Base-by-base conservation (phyloP, 2,888 invertebrate species). In the Danaus chrysippus region DNA sequence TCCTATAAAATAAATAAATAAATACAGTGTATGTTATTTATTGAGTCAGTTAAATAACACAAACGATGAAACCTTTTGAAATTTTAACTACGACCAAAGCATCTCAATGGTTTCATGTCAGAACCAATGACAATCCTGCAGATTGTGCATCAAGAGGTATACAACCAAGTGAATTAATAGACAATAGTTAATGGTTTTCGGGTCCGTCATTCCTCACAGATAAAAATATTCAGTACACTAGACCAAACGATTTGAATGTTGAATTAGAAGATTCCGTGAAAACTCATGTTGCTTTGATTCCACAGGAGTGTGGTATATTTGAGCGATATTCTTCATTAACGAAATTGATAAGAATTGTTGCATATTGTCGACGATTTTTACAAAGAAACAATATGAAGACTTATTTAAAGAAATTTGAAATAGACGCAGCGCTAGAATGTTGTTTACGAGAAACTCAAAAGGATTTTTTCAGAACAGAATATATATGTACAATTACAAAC, bases 141-240 rank as follows among this genome's bases (percentile, higher is more conserved):
- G 74, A 74, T 58, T 70, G 68, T 43, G 72, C 73, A 0, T 72
- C 73, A 42, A 61, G 73, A 46, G 71, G 63, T 8, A 34, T 68
- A 3, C 42, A 49, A 12, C 60, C 61, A 15, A 46, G 58, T n/a
- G 15, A 11, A 6, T 42, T 62, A 11, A 15, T 19, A 52, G 49
- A 56, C 6, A 15, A 54, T 42, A 8, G 12, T 0, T 19, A 61
- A 34, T 67, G 62, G 62, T 53, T 54, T 42, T n/a, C 17, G 43
- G 60, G 53, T 9, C 53, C 58, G 9, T 11, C 10, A 6, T 59
- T 54, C 13, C 43, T 59, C 9, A 12, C n/a, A n/a, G 17, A 59
- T 0, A 42, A 52, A 54, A 13, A 53, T 17, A 61, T 54, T 17
- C 55, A 13, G 23, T 59, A 63, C 34, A 54, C 42, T 11, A 56